A percentile compares a stretch with the other conserved stretches of the same genome.
These are phyloP conservation scores for Tetanocera ferruginea DNA, from an alignment of 2,888 invertebrate genomes.

Conservation along the genomic window DNA sequence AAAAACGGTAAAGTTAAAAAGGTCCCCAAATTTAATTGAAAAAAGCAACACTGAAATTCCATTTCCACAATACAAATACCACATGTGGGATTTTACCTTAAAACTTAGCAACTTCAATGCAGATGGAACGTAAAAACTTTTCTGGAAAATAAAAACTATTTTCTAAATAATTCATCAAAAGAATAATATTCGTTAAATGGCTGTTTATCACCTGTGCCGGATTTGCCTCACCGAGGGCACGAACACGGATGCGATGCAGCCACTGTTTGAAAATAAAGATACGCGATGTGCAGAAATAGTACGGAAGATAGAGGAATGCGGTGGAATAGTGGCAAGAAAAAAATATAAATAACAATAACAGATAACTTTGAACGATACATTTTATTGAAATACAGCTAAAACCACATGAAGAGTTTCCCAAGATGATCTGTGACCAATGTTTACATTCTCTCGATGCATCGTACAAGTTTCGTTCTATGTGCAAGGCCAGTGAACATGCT, in stretches of 20 bases:
- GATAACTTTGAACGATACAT: neutral
- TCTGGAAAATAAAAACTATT: neutral
- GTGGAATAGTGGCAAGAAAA: conserved; percentile 59
- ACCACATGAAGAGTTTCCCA: conserved; percentile 62
- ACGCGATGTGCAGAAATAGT: conserved; percentile 57
- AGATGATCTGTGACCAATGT: conserved; percentile 63
- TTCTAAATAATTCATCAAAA: neutral
- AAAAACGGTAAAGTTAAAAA: no score
- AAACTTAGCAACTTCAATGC: neutral
- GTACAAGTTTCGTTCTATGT: conserved; percentile 61
- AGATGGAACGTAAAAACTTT: neutral
- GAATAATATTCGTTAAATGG: conserved; percentile 49
- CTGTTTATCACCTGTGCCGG: conserved; percentile 61
- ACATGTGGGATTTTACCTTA: neutral
- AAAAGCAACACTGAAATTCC: no score
- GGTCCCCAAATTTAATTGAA: neutral
- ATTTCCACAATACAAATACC: no score
- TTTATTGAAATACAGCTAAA: conserved; percentile 53
- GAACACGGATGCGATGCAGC: conserved; percentile 50
- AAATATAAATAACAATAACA: neutral
- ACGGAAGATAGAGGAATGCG: conserved; percentile 64
- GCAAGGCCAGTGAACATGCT: conserved; percentile 64
- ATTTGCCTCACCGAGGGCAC: conserved; percentile 63
- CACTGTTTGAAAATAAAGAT: conserved; percentile 56
- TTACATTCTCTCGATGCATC: conserved; percentile 57